Evolutionary conservation across 2,113 vertebrate genomes (phyloP).

Genomic region (Thalassoma bifasciatum): DNA sequence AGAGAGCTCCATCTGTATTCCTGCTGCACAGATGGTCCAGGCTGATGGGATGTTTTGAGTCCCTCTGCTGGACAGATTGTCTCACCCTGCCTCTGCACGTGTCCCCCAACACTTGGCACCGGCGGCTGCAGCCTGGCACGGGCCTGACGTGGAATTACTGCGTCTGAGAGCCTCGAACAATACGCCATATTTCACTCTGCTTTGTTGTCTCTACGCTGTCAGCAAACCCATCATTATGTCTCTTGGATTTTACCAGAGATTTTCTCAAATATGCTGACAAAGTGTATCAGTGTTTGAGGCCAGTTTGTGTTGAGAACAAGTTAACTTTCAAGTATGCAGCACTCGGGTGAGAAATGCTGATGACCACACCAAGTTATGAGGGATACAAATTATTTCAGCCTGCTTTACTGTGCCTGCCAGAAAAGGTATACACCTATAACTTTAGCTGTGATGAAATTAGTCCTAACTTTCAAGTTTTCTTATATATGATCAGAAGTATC

Average conservation of each 20-base stretch:
- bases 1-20: constrained; percentile 62
- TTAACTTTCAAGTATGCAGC: constrained; percentile 21
- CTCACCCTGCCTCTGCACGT: constrained; percentile 41
- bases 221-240: constrained; percentile 43
- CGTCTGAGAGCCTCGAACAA: constrained; percentile 36
- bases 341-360: constrained; percentile 30
- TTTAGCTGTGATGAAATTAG: too few relatives aligned
- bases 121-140: constrained; percentile 26
- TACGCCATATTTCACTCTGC: constrained; percentile 29
- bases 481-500: too few relatives aligned
- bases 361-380: too few relatives aligned
- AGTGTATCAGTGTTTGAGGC: background rate
- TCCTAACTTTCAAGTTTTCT: too few relatives aligned
- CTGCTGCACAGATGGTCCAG: constrained; percentile 66
- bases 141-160: constrained; percentile 42
- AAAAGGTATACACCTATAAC: too few relatives aligned
- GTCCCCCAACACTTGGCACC: constrained; percentile 37
- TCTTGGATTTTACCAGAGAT: constrained; percentile 14
- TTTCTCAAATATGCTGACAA: background rate
- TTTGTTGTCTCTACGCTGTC: constrained; percentile 27
- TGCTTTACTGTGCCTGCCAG: too few relatives aligned
- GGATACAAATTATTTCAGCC: too few relatives aligned
- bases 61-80: constrained; percentile 68
- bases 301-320: background rate
- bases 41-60: constrained; percentile 60